Percentiles rank a stretch among this genome's conserved stretches.
phyloP scores from a whole-genome alignment of 2,888 invertebrate species.

The Prosopocoilus inquinatus region DNA sequence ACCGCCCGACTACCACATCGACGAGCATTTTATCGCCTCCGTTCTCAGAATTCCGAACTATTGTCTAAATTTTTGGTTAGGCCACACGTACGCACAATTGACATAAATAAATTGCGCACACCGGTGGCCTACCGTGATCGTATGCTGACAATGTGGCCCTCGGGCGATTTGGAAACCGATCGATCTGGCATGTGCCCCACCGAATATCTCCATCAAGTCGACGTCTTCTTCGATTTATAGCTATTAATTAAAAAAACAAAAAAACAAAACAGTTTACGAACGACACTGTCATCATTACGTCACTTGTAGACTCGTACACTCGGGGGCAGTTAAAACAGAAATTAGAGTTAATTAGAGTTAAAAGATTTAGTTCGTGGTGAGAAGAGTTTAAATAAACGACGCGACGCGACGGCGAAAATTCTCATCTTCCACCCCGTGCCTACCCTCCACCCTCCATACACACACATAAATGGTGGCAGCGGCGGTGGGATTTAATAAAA shows the following conservation, averaged over 20 bases:
- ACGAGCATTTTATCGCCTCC: slow-evolving; percentile 25
- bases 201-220: not conserved
- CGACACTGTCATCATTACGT: no score
- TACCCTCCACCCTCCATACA: no score
- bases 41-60: slow-evolving; percentile 24
- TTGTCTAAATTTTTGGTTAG: slow-evolving; percentile 26
- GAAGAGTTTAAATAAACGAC: no score
- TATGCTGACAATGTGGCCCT: slow-evolving; percentile 17
- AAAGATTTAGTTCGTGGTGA: no score
- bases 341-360: no score
- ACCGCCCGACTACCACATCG: slow-evolving; percentile 13
- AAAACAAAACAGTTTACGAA: no score
- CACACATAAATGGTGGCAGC: no score
- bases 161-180: not conserved
- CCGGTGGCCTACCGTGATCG: slow-evolving; percentile 20
- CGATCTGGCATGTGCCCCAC: not conserved
- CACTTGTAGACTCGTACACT: no score
- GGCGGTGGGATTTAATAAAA: no score
- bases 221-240: not conserved
- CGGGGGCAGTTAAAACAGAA: no score
- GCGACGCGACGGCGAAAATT: no score
- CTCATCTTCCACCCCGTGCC: no score
- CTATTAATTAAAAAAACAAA: not conserved
- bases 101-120: slow-evolving; percentile 22
- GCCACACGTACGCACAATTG: slow-evolving; percentile 23